Conservation (phyloP, 2,888 invertebrate genomes). For the Cephus runcator region DNA sequence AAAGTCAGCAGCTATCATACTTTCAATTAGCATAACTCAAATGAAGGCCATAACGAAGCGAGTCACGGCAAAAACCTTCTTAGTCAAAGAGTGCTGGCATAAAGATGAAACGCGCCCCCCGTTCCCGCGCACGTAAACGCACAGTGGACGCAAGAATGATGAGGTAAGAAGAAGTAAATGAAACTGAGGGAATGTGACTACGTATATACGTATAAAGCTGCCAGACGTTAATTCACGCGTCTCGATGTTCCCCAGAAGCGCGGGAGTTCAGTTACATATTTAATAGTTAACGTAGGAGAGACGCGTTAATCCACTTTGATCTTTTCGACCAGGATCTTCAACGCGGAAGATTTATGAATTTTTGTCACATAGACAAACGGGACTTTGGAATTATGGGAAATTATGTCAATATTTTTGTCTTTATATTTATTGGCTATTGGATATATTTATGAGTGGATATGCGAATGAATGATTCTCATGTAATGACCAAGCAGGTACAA, state of each 20-base stretch:
- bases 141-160: conserved; percentile 29
- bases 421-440: neutral
- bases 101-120: conserved; percentile 27
- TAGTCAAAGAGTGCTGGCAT: conserved; percentile 37
- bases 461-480: neutral
- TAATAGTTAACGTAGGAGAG: neutral
- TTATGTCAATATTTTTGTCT: neutral
- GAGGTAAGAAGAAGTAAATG: conserved; percentile 47
- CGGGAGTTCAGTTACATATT: neutral
- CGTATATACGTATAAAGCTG: neutral
- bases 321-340: neutral
- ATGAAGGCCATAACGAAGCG: conserved; percentile 43
- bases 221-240: conserved; percentile 17
- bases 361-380: neutral
- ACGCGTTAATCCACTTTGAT: neutral
- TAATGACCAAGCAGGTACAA: neutral
- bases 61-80: conserved; percentile 44
- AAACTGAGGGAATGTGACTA: conserved; percentile 29
- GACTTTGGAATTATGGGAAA: neutral
- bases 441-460: neutral
- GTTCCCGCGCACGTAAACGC: conserved; percentile 1
- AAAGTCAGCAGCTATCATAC: conserved; percentile 43
- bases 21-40: conserved; percentile 62
- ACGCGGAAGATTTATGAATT: neutral
- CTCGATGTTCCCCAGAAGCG: neutral